These are phyloP conservation scores for Lepidocolaptes lacrymiger DNA, from an alignment of 2,797 vertebrate species.

Conservation along the genomic window DNA sequence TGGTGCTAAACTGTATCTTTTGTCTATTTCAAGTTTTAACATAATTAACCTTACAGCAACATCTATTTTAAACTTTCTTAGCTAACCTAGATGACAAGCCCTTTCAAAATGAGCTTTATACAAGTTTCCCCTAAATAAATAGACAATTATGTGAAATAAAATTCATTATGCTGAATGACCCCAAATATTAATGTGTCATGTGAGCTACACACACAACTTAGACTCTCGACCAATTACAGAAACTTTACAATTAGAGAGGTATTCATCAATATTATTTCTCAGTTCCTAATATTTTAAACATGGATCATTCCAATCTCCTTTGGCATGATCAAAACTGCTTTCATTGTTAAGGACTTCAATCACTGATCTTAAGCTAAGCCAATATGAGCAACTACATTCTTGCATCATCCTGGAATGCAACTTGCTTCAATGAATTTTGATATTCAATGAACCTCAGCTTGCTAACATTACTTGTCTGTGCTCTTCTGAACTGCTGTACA, in stretches of 20 bases:
- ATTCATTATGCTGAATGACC: neutral
- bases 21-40: neutral
- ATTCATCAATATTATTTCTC: neutral
- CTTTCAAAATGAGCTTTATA: neutral
- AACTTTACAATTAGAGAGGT: neutral
- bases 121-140: neutral
- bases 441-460: neutral
- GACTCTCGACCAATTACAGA: neutral
- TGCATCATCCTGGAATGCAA: neutral
- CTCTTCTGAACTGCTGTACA: neutral
- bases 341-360: neutral
- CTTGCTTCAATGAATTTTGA: neutral
- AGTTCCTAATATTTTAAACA: neutral
- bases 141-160: neutral
- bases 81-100: neutral
- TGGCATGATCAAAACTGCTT: neutral
- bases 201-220: neutral
- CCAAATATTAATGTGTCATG: neutral
- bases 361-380: neutral
- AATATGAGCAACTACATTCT: neutral
- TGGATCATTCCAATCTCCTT: neutral
- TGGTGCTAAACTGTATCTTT: neutral
- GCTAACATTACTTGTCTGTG: neutral
- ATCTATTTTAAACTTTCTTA: neutral
- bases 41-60: neutral